Evolutionary conservation across 2,113 vertebrate genomes (phyloP).

Genomic region (Heloderma charlesbogerti): DNA sequence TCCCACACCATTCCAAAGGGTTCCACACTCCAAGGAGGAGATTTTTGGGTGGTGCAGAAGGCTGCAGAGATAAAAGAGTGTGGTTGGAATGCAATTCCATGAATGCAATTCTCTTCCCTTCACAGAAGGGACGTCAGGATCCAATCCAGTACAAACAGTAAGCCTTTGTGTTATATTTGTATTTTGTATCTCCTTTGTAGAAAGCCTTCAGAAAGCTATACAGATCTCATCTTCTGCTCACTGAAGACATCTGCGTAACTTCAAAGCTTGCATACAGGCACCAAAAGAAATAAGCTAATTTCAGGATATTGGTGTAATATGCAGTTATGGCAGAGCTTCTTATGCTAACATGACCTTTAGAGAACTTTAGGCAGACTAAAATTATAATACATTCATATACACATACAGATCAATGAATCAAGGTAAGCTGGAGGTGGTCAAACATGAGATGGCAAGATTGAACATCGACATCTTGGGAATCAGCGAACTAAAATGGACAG

Average conservation of each 20-base stretch:
- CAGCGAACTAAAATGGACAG: too few species aligned
- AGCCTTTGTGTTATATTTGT: background rate
- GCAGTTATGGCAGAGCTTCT: background rate
- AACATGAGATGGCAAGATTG: too few species aligned
- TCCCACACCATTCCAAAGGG: background rate
- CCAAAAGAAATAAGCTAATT: background rate
- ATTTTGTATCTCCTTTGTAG: background rate
- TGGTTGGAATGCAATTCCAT: background rate
- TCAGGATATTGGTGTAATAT: background rate
- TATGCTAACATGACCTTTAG: background rate
- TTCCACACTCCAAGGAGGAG: background rate
- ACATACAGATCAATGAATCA: too few species aligned
- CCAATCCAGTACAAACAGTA: conserved; percentile 6
- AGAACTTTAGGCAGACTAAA: background rate
- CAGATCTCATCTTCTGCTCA: background rate
- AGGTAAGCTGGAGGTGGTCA: too few species aligned
- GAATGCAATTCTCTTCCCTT: background rate
- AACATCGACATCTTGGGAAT: too few species aligned
- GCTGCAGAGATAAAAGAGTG: background rate
- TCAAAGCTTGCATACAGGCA: background rate
- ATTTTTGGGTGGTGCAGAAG: background rate
- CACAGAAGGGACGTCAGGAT: background rate
- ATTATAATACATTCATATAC: too few species aligned
- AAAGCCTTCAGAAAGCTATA: background rate
- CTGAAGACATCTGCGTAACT: background rate